These are phyloP conservation scores for Taxidea taxus DNA, from an alignment of 2,113 vertebrate genomes.

Conservation along the genomic window DNA sequence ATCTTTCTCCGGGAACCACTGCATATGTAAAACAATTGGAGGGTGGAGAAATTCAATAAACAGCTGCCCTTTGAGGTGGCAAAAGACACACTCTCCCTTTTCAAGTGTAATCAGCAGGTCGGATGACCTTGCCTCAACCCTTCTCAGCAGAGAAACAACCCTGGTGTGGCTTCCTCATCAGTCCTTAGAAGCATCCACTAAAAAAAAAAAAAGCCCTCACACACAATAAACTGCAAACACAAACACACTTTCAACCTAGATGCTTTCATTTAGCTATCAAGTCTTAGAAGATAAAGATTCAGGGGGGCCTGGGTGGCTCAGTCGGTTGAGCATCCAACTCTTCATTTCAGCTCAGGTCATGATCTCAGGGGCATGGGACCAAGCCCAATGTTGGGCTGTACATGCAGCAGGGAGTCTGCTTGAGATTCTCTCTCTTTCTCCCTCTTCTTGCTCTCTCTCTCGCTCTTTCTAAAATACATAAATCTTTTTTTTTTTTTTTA, in stretches of 20 bases:
- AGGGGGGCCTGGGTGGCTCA: neutral
- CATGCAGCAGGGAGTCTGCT: neutral
- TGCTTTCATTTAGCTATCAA: neutral
- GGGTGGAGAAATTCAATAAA: slow-evolving; percentile 59
- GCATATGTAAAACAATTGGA: slow-evolving; percentile 56
- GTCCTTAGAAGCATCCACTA: neutral
- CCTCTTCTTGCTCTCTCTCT: neutral
- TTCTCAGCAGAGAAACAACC: neutral
- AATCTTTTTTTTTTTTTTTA: too few relatives aligned
- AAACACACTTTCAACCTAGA: neutral
- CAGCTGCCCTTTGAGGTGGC: slow-evolving; percentile 60
- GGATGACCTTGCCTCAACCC: neutral
- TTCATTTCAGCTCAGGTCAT: neutral
- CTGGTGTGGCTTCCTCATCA: neutral
- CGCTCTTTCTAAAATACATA: neutral
- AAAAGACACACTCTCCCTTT: slow-evolving; percentile 61
- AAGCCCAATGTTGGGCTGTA: neutral
- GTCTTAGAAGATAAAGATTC: neutral
- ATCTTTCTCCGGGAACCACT: slow-evolving; percentile 58
- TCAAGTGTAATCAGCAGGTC: neutral
- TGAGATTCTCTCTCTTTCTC: neutral
- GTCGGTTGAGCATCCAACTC: neutral
- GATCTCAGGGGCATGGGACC: neutral
- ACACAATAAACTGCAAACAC: neutral
- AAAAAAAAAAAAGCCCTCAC: neutral